Conservation (phyloP, 2,888 invertebrate genomes). For the Julus scandinavius region DNA sequence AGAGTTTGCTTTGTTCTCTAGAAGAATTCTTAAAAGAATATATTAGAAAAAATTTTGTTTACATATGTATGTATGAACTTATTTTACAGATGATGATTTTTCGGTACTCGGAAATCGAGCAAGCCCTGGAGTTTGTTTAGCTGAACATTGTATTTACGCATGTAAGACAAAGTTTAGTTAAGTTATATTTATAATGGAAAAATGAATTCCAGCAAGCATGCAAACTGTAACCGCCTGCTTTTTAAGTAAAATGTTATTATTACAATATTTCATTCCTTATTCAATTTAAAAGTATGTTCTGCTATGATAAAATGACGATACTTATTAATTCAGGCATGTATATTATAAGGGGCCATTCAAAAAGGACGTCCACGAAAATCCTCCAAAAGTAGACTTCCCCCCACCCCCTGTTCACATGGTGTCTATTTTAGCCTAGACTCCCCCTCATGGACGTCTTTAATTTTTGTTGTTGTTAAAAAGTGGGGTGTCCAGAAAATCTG, state of each 20-base stretch:
- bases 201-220: too few species aligned
- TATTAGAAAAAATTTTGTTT: not conserved
- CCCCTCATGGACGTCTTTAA: too few species aligned
- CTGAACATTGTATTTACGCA: constrained; percentile 54
- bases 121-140: constrained; percentile 38
- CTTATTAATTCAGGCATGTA: not conserved
- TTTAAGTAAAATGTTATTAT: not conserved
- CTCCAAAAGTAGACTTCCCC: too few species aligned
- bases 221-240: too few species aligned
- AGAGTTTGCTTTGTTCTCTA: not conserved
- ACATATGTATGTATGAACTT: not conserved
- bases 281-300: too few species aligned
- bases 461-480: too few species aligned
- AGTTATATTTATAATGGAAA: not conserved
- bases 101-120: not conserved
- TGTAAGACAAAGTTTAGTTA: not conserved
- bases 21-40: not conserved
- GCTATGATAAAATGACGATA: too few species aligned
- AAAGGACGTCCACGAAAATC: too few species aligned
- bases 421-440: too few species aligned
- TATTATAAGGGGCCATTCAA: not conserved
- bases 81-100: constrained; percentile 46
- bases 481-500: too few species aligned
- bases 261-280: not conserved
- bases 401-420: too few species aligned